A percentile compares a stretch with the other conserved stretches of the same genome.
Conservation (phyloP, 1,140 invertebrate species). For the Varroa destructor region DNA sequence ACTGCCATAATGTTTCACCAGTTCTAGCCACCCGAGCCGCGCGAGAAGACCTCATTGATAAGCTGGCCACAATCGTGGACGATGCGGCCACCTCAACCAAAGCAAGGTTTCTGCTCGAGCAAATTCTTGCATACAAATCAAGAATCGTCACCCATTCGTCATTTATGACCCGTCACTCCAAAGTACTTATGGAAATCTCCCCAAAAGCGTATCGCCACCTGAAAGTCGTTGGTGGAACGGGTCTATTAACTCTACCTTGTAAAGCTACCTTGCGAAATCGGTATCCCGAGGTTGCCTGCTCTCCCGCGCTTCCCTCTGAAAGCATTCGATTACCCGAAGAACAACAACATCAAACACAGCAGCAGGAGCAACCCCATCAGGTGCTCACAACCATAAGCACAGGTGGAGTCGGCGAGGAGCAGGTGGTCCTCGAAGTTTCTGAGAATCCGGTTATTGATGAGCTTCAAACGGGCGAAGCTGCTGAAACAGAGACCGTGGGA, state of each 20-base stretch:
- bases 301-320: too few relatives aligned
- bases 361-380: too few relatives aligned
- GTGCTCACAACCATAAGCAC: too few relatives aligned
- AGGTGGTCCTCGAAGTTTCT: too few relatives aligned
- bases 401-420: too few relatives aligned
- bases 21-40: not conserved
- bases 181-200: slow-evolving; percentile 16
- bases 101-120: slow-evolving; percentile 5
- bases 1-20: not conserved
- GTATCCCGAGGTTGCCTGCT: not conserved
- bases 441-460: not conserved
- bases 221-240: not conserved
- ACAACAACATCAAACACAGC: too few relatives aligned
- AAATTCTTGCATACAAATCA: slow-evolving; percentile 6
- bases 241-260: slow-evolving; percentile 2
- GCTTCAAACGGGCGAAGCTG: not conserved
- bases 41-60: slow-evolving; percentile 2
- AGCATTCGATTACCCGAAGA: too few relatives aligned
- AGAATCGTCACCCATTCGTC: not conserved
- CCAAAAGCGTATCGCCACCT: slow-evolving; percentile 19
- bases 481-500: not conserved
- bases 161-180: slow-evolving; percentile 12
- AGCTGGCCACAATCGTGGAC: not conserved
- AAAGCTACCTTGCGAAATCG: slow-evolving; percentile 23
- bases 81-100: not conserved